Base-by-base conservation (phyloP, 1,140 invertebrate genomes). In the Lasioglossum baleicum region DNA sequence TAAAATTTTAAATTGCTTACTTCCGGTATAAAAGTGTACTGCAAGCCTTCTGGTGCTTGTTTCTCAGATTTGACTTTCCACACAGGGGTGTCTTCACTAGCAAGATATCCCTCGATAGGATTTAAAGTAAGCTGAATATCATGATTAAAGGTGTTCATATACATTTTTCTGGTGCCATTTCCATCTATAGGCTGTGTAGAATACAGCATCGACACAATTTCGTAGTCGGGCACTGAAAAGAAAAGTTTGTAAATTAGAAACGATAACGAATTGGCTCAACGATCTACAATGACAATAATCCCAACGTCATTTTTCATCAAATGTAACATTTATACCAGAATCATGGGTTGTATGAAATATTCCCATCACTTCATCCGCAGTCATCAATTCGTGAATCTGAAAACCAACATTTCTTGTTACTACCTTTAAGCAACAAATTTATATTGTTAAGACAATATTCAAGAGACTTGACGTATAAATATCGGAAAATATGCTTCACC, bases 151-250 rank as follows among this genome's bases (percentile, higher is more conserved):
- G 84, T 66, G 56, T 75, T 84, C 2, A 91, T 17, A 56, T 86
- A 74, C n/a, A 92, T 44, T 10, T 67, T 73, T 8, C 70, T 31
- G 17, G 7, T 72, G 22, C 63, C 10, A 53, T 71, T 61, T 2
- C 74, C n/a, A 58, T 56, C 69, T 31, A 71, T 48, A 60, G 73
- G n/a, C 0, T 72, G 48, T 48, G 82, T 58, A 0, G 31, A 80
- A 72, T 89, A 87, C 60, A 63, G 44, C 22, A 91, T 58, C 20
- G 84, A 65, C 2, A 89, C 87, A 7, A 92, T 66, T 64, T 91
- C 87, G 72, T 91, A 89, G 0, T 90, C 66, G 1, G 91, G 91
- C 42, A 90, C 89, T 91, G n/a, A 79, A 82, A 75, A 10, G 17
- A 76, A 63, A 17, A 42, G 56, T 11, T 75, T 67, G 15, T 53